Conservation (phyloP, 2,797 vertebrate species). For the Atherinosoma microstoma region DNA sequence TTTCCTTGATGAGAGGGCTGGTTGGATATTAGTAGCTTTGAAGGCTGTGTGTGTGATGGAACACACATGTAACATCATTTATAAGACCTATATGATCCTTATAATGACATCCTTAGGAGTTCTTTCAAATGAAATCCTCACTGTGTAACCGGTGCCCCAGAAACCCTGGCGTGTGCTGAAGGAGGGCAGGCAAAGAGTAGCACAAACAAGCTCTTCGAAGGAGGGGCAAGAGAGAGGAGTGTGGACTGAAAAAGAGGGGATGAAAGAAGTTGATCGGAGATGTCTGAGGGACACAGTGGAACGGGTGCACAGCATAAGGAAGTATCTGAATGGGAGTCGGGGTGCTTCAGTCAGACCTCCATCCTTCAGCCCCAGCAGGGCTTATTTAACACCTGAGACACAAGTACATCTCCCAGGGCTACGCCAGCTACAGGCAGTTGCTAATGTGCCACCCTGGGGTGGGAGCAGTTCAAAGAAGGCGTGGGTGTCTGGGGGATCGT, state of each 20-base stretch:
- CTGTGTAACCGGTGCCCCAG: conserved; percentile 68
- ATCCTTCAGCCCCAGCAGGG: conserved; percentile 71
- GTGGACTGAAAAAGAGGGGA: conserved; percentile 20
- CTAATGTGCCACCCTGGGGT: conserved; percentile 56
- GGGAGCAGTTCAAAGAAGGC: conserved; percentile 63
- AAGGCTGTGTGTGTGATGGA: conserved; percentile 55
- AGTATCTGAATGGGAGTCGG: conserved; percentile 24
- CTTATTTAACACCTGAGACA: conserved; percentile 75
- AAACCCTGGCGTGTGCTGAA: conserved; percentile 77
- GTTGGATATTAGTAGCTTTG: conserved; percentile 45
- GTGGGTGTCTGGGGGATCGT: conserved; percentile 60
- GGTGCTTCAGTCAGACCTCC: conserved; percentile 77
- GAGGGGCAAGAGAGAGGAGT: conserved; percentile 33
- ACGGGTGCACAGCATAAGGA: conserved; percentile 11
- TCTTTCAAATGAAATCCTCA: conserved; percentile 62
- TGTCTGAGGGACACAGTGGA: conserved; percentile 36
- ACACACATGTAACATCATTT: conserved; percentile 66
- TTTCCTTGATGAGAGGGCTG: conserved; percentile 37
- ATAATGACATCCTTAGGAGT: conserved; percentile 70
- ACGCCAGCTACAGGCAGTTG: conserved; percentile 55
- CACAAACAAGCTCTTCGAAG: conserved; percentile 46
- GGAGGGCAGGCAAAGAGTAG: conserved; percentile 50
- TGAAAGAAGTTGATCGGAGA: conserved; percentile 35
- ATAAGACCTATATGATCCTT: conserved; percentile 60
- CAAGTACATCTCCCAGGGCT: conserved; percentile 47